Evolutionary conservation across 2,113 vertebrate genomes (phyloP).

Genomic region (Elaphurus davidianus): DNA sequence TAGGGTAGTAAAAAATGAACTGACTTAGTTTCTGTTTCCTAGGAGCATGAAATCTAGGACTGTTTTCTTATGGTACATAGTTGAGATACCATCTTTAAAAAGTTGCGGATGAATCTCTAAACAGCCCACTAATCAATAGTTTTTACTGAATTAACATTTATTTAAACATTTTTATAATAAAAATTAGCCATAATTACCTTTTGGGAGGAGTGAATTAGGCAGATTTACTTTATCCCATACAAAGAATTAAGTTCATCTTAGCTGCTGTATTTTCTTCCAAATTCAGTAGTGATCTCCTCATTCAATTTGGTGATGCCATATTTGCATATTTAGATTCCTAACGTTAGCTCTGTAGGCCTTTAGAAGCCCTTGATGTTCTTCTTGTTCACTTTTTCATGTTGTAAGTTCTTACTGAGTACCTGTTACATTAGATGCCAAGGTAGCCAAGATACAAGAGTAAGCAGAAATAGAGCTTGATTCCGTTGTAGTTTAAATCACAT

Average conservation of each 20-base stretch:
- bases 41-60: background rate
- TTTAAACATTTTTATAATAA: background rate
- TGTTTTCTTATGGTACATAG: background rate
- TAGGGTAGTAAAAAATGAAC: background rate
- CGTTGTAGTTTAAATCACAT: background rate
- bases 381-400: background rate
- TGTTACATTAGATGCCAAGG: background rate
- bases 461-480: background rate
- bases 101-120: background rate
- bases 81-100: background rate
- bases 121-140: background rate
- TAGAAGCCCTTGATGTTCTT: background rate
- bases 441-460: background rate
- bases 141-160: slow-evolving; percentile 25
- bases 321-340: background rate
- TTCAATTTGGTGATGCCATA: background rate
- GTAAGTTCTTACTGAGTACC: background rate
- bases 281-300: background rate
- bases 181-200: background rate
- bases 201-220: background rate
- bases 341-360: background rate
- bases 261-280: background rate
- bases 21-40: background rate
- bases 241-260: background rate
- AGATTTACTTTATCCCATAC: background rate